Evolutionary conservation across 2,113 vertebrate species (phyloP).

Genomic region (Sardina pilchardus): DNA sequence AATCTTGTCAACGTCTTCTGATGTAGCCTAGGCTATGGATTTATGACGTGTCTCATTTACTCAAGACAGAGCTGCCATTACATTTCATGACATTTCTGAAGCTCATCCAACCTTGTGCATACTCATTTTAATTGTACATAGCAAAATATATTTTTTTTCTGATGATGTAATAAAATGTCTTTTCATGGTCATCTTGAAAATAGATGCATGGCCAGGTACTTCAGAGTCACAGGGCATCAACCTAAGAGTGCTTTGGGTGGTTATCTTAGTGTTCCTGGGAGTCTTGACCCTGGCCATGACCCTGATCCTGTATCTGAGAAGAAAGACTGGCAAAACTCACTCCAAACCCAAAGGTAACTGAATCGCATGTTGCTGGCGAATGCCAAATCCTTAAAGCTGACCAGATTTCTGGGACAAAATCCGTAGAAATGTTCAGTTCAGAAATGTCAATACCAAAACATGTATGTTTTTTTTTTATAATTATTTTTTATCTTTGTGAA

Average conservation of each 20-base stretch:
- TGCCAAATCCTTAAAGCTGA: background rate
- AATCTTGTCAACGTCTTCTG: too few species aligned
- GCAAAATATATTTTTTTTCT: background rate
- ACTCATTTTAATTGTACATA: background rate
- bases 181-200: background rate
- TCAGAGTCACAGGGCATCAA: background rate
- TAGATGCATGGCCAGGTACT: background rate
- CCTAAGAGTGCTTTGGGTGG: conserved; percentile 41
- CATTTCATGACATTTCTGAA: too few species aligned
- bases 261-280: conserved; percentile 45
- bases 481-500: too few species aligned
- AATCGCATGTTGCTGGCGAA: background rate
- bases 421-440: too few species aligned
- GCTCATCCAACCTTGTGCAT: too few species aligned
- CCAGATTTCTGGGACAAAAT: too few species aligned
- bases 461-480: too few species aligned
- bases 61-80: too few species aligned
- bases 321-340: conserved; percentile 42
- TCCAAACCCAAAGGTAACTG: conserved; percentile 46
- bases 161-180: background rate
- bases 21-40: too few species aligned
- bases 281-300: conserved; percentile 41
- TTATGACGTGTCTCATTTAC: background rate
- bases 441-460: too few species aligned
- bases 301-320: conserved; percentile 50